Percentiles rank a stretch among this genome's conserved stretches.
Evolutionary conservation across 2,797 vertebrate species (phyloP).

Genomic region (Paratrypauchen microcephalus): DNA sequence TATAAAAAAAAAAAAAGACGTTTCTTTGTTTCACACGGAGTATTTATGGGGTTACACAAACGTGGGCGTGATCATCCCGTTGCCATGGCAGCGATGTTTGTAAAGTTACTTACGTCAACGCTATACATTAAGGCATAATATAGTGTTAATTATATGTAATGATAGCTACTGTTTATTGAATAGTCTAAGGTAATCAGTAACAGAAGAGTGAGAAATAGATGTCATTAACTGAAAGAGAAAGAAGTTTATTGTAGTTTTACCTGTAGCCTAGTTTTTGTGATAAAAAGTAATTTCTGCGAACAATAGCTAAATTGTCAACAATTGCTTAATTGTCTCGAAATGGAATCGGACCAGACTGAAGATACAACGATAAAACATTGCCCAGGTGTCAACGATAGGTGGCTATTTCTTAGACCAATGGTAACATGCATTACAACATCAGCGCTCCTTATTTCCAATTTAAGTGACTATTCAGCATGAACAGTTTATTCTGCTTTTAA

Average conservation of each 20-base stretch:
- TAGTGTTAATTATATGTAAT: background rate
- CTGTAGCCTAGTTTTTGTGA: background rate
- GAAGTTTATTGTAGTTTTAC: background rate
- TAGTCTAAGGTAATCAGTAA: background rate
- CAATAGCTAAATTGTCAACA: background rate
- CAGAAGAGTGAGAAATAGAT: background rate
- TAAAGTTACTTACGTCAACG: slow-evolving; percentile 21
- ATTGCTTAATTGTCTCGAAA: slow-evolving; percentile 2
- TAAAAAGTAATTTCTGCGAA: background rate
- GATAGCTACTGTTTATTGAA: background rate
- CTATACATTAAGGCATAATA: background rate
- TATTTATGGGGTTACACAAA: slow-evolving; percentile 49
- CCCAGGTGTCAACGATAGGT: slow-evolving; percentile 10
- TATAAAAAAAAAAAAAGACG: too few species aligned
- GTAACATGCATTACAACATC: slow-evolving; percentile 48
- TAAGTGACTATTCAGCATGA: background rate
- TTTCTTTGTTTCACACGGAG: background rate
- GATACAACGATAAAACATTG: slow-evolving; percentile 47
- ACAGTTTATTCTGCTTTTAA: background rate
- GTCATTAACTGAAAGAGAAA: background rate
- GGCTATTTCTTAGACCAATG: slow-evolving; percentile 58
- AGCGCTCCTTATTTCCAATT: background rate
- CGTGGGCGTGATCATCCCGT: slow-evolving; percentile 44
- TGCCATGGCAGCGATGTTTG: slow-evolving; percentile 38
- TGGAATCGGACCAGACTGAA: slow-evolving; percentile 33